Base-by-base conservation (phyloP, 2,888 invertebrate species). In the Lymantria dispar region DNA sequence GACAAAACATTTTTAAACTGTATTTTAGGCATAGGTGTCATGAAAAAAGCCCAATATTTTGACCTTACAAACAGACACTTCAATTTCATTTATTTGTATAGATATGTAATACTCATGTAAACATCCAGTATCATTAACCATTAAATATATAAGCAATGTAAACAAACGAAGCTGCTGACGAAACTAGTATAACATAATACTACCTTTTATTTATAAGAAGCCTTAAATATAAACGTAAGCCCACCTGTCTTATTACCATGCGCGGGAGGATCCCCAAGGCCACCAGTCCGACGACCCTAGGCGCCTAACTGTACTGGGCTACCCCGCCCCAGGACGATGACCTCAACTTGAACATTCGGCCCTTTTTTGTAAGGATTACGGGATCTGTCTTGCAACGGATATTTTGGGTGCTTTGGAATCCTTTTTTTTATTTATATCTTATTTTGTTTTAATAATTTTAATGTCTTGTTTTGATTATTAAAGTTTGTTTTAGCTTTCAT, bases 211-310 rank as follows among this genome's bases (percentile, higher is more conserved):
- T 8, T 11, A 11, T 45, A 45, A 38, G 9, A 44, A 51, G 13
- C 1, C 47, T n/a, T 14, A 33, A 11, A 33, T 9, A 9, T 33
- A 39, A 38, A 30, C 30, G 13, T 13, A 8, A 50, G 42, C 54
- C 52, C 70, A 68, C 68, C 68, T 70, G 70, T 64, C 67, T 42
- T 60, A 68, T 68, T 68, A 48, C 56, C 56, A 68, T 68, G 58
- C 68, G 54, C 56, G 49, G 60, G 62, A 62, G 60, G 57, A 59
- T 43, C 51, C 55, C 50, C 70, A 70, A 70, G 70, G 70, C 67
- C 70, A 59, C 47, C 29, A 44, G 58, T 41, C 46, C 63, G 57
- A 52, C 62, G 70, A 66, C 71, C 70, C 62, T 33, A 13, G n/a
- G 11, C 29, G 39, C 22, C 39, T 64, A 61, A 59, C 70, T 58